Conservation (phyloP, 2,888 invertebrate species). For the Listrodromus nycthemerus region DNA sequence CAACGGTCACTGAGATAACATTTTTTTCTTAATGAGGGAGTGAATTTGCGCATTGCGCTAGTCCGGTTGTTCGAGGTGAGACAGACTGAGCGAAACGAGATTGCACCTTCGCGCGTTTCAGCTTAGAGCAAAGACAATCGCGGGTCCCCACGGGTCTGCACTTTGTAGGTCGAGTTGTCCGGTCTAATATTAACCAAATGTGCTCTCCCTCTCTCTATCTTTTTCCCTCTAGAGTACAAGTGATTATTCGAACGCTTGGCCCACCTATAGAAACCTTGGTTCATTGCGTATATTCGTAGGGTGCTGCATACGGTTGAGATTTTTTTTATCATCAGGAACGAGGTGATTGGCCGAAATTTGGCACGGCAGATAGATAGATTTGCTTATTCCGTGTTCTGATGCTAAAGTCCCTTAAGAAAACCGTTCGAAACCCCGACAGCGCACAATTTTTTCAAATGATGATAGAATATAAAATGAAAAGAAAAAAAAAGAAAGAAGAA, state of each 20-base stretch:
- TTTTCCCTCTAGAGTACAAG: neutral
- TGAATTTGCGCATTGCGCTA: conserved; percentile 68
- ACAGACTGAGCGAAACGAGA: conserved; percentile 25
- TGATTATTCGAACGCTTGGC: conserved; percentile 20
- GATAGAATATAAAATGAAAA: no score
- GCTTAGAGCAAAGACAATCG: conserved; percentile 43
- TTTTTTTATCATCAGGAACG: neutral
- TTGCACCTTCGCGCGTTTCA: conserved; percentile 17
- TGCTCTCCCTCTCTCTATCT: neutral
- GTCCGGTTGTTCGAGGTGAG: conserved; percentile 21
- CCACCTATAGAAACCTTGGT: neutral
- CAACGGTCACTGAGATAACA: neutral
- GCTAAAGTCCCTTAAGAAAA: no score
- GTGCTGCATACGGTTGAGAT: neutral
- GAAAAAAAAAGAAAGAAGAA: no score
- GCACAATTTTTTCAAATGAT: no score
- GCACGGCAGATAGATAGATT: no score
- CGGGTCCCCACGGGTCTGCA: conserved; percentile 38
- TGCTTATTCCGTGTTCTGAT: no score
- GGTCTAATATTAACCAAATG: conserved; percentile 64
- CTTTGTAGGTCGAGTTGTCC: conserved; percentile 66
- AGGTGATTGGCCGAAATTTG: neutral
- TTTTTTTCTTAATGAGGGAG: neutral
- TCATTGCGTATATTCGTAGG: neutral
- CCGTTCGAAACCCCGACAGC: no score